Evolutionary conservation across 2,888 invertebrate species (phyloP).

Genomic region (Chelonus formosanus): DNA sequence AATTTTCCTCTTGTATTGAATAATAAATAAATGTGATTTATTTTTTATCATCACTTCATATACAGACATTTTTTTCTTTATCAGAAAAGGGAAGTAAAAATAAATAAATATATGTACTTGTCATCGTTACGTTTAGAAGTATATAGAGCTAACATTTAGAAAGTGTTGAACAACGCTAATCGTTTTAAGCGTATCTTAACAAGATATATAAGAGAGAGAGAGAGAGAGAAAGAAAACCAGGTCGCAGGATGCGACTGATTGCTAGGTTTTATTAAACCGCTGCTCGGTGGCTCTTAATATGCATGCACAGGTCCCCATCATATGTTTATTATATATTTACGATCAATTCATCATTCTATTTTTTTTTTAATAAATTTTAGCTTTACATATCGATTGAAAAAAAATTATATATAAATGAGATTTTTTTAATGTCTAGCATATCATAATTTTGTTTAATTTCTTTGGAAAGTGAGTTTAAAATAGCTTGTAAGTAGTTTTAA

Average conservation of each 20-base stretch:
- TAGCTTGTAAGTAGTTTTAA: too few species aligned
- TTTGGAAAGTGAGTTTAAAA: too few species aligned
- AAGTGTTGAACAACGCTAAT: slow-evolving; percentile 12
- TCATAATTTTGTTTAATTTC: too few species aligned
- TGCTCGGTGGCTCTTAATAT: slow-evolving; percentile 18
- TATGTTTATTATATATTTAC: slow-evolving; percentile 7
- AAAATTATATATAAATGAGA: too few species aligned
- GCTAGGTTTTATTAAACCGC: slow-evolving; percentile 35
- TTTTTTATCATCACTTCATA: too few species aligned
- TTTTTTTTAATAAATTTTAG: too few species aligned
- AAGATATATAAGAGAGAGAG: slow-evolving; percentile 37
- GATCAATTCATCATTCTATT: neutral
- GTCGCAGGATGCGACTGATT: slow-evolving; percentile 54
- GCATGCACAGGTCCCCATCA: slow-evolving; percentile 9
- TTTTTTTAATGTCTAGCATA: too few species aligned
- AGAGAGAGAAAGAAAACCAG: slow-evolving; percentile 44
- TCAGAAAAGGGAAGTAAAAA: neutral
- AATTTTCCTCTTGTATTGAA: neutral
- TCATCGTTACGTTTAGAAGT: neutral
- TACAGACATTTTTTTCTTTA: too few species aligned
- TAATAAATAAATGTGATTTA: too few species aligned
- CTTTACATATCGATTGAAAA: too few species aligned
- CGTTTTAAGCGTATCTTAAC: slow-evolving; percentile 10
- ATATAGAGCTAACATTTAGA: slow-evolving; percentile 6
- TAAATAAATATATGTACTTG: slow-evolving; percentile 2